These are phyloP conservation scores for Acanthurus leucopareius DNA, from an alignment of 2,797 vertebrate genomes.

Conservation along the genomic window DNA sequence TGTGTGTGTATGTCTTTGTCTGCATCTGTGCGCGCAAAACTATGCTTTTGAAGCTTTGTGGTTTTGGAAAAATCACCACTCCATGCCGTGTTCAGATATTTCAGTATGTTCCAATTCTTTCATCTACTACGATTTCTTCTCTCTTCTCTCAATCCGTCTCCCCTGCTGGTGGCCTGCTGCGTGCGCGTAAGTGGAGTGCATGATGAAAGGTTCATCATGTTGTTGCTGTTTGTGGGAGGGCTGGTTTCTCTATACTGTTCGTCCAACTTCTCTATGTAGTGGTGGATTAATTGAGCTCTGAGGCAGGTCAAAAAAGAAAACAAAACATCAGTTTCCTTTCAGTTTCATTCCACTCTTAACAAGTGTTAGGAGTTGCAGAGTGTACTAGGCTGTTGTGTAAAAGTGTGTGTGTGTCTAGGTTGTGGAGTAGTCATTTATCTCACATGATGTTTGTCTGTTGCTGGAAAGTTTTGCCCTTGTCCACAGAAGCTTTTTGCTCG, in stretches of 20 bases:
- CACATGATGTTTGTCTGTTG: neutral
- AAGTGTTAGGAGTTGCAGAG: constrained; percentile 8
- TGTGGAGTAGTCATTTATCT: constrained; percentile 15
- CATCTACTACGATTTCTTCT: constrained; percentile 11
- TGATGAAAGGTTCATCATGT: constrained; percentile 49
- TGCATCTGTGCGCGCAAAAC: neutral
- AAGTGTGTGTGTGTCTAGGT: neutral
- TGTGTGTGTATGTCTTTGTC: neutral
- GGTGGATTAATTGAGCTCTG: constrained; percentile 52
- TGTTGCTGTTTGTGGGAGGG: constrained; percentile 45
- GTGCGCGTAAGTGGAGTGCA: constrained; percentile 41
- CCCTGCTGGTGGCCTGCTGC: constrained; percentile 45
- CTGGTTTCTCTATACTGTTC: constrained; percentile 26
- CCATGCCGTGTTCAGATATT: constrained; percentile 12
- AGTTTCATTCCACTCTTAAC: constrained; percentile 26
- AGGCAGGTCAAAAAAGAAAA: constrained; percentile 24
- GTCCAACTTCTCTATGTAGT: constrained; percentile 37
- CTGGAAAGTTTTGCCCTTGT: constrained; percentile 48
- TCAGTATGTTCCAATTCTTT: constrained; percentile 20
- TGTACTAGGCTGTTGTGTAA: constrained; percentile 22
- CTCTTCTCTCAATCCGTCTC: constrained; percentile 22
- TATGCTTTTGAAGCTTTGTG: constrained; percentile 13
- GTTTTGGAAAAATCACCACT: constrained; percentile 24
- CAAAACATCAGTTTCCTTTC: constrained; percentile 21
- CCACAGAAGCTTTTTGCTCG: constrained; percentile 40